A percentile compares a stretch with the other conserved stretches of the same genome.
These are phyloP conservation scores for Platyrinchus mystaceus DNA, from an alignment of 2,797 vertebrate species.

Conservation along the genomic window DNA sequence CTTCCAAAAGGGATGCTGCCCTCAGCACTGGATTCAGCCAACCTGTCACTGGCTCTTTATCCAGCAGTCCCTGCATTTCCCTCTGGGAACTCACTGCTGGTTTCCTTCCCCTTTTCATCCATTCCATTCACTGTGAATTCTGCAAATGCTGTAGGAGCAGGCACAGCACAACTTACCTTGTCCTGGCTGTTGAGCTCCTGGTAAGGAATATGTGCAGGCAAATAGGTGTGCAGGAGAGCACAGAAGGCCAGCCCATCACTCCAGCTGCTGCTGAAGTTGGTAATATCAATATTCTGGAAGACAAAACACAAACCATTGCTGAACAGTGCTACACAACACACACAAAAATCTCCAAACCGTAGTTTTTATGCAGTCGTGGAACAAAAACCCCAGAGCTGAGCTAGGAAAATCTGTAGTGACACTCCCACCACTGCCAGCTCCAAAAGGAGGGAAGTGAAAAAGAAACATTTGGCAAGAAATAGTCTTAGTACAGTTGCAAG, in stretches of 20 bases:
- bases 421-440: background rate
- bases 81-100: background rate
- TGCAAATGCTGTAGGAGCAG: background rate
- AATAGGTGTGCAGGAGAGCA: slow-evolving; percentile 88
- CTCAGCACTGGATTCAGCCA: background rate
- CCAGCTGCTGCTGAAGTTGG: slow-evolving; percentile 96
- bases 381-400: background rate
- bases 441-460: background rate
- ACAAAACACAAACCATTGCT: background rate
- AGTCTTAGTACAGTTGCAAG: background rate
- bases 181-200: slow-evolving; percentile 90
- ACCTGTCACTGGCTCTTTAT: background rate
- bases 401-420: background rate
- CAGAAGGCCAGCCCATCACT: slow-evolving; percentile 91
- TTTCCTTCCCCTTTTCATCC: background rate
- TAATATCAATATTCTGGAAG: slow-evolving; percentile 88
- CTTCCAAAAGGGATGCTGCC: background rate
- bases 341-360: background rate
- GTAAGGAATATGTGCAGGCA: slow-evolving; percentile 92
- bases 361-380: background rate
- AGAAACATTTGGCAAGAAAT: background rate
- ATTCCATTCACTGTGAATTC: background rate
- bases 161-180: slow-evolving; percentile 78
- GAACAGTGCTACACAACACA: background rate
- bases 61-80: background rate